Base-by-base conservation (phyloP, 1,140 invertebrate species). In the Ectropis grisescens region DNA sequence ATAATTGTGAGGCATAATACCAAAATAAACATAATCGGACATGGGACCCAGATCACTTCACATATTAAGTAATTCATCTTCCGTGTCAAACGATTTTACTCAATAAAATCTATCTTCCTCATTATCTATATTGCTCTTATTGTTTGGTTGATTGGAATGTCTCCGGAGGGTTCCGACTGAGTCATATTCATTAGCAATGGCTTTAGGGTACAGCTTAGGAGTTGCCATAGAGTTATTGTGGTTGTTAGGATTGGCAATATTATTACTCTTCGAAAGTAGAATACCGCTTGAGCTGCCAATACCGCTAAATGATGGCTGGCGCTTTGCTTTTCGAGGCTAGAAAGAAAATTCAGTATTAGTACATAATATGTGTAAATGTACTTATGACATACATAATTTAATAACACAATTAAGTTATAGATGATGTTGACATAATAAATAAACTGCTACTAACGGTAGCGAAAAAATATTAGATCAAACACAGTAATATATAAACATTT, bases 161-260 rank as follows among this genome's bases (percentile, higher is more conserved):
- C 92, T 78, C 54, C 93, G 90, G 24, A 94, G 74, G 0, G 91
- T 94, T 2, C 90, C 87, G 51, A 76, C 66, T 0, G 90, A 89
- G 55, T 93, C 91, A 45, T 91, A 92, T 34, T 94, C 91, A 28
- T 85, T 85, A n/a, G 84, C 81, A 49, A 88, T 84, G 41, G 85
- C 88, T 59, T 89, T 90, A 15, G 87, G 88, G 47, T 87, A 88
- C 1, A 87, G 58, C 37, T 88, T 88, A 7, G 87, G 85, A 8
- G 86, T 88, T 1, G 83, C 80, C 1, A 83, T 53, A 0, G 58
- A 30, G 4, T 76, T 80, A 33, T 85, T 88, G 22, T 88, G 84
- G 45, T 89, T 88, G 11, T 86, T 83, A 0, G 61, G 59, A 14
- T 87, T 84, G 0, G 66, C 57, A 24, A 86, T 74, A 41, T 88